phyloP scores from a whole-genome alignment of 2,113 vertebrate genomes.

The Desmodus rotundus region DNA sequence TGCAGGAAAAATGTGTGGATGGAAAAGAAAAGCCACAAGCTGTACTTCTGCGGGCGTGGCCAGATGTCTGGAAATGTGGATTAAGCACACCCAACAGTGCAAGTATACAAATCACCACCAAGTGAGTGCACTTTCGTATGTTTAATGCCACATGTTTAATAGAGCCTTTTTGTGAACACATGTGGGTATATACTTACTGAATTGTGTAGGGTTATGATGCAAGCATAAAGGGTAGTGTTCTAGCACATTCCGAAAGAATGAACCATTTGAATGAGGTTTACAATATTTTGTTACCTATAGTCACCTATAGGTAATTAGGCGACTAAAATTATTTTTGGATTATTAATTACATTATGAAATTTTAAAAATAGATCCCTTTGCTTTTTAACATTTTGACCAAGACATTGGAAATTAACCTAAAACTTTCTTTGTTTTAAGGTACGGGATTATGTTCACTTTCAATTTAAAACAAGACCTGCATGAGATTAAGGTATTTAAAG shows the following conservation, averaged over 20 bases:
- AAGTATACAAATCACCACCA: neutral
- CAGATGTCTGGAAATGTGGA: neutral
- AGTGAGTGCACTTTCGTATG: neutral
- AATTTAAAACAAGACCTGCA: neutral
- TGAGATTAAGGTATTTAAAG: neutral
- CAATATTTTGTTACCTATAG: neutral
- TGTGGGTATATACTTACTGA: neutral
- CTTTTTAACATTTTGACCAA: neutral
- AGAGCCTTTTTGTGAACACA: neutral
- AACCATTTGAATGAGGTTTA: neutral
- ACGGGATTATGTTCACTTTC: neutral
- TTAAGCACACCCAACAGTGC: neutral
- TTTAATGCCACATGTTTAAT: neutral
- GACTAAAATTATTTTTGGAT: neutral
- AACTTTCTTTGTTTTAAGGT: neutral
- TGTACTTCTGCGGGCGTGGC: neutral
- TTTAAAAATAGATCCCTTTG: neutral
- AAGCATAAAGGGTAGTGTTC: neutral
- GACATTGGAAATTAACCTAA: neutral
- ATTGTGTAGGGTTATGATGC: neutral
- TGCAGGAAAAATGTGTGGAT: conserved; percentile 41
- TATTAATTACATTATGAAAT: neutral
- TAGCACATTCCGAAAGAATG: neutral
- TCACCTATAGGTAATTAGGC: neutral
- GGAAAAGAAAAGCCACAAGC: conserved; percentile 37